Conservation (phyloP, 2,113 vertebrate genomes). For the Thryonomys swinderianus region DNA sequence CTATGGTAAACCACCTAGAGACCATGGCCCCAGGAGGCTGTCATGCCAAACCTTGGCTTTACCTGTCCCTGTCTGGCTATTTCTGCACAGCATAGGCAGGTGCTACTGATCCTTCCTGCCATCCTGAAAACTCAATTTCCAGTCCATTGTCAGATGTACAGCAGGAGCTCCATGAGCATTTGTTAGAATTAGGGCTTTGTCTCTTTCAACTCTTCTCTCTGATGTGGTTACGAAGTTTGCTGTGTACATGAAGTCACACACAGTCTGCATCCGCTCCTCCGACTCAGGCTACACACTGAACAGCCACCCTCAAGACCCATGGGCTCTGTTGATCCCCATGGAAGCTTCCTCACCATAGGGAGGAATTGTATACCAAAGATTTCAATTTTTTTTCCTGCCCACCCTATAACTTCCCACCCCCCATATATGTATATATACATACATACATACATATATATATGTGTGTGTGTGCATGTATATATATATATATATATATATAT, state of each 20-base stretch:
- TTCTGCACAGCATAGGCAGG: neutral
- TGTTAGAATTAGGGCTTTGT: neutral
- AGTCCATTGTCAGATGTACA: neutral
- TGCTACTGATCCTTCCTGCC: neutral
- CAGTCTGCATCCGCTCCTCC: neutral
- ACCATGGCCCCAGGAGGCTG: accelerated
- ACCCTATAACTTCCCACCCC: no score
- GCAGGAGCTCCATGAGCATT: neutral
- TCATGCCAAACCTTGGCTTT: neutral
- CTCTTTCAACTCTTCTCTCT: neutral
- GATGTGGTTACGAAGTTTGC: neutral
- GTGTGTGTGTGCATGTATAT: no score
- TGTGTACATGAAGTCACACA: neutral
- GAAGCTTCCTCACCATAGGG: neutral
- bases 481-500: no score
- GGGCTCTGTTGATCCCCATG: neutral
- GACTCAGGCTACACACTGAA: neutral
- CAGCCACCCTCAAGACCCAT: no score
- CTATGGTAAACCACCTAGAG: neutral
- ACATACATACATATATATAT: no score
- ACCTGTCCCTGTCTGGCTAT: neutral
- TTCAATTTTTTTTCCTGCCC: neutral
- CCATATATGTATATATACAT: no score
- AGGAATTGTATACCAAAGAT: neutral
- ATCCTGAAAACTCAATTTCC: neutral